Evolutionary conservation across 2,888 invertebrate genomes (phyloP).

Genomic region (Netelia fuscicornis): DNA sequence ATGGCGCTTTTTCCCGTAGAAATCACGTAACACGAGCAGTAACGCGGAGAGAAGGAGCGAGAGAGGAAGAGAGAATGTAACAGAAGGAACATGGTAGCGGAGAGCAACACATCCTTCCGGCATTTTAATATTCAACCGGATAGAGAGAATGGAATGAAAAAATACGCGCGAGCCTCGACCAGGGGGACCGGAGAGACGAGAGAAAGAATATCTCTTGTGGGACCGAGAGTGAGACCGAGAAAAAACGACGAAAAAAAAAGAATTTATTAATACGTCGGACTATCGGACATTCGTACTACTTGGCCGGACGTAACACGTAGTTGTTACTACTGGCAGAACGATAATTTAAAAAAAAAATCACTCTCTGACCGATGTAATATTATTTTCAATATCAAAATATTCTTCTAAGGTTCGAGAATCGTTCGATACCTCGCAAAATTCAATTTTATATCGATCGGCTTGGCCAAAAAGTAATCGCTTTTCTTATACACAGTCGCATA

Average conservation of each 20-base stretch:
- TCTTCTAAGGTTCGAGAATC: no score
- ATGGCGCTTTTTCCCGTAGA: constrained; percentile 58
- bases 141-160: constrained; percentile 29
- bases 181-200: constrained; percentile 15
- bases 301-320: background rate
- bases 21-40: constrained; percentile 61
- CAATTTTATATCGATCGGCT: no score
- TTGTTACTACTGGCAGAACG: no score
- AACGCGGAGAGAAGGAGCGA: constrained; percentile 13
- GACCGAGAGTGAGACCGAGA: background rate
- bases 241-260: background rate
- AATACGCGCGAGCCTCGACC: background rate
- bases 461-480: no score
- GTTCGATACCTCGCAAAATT: no score
- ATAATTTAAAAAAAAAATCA: no score
- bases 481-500: no score
- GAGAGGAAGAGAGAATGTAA: constrained; percentile 9
- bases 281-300: no score
- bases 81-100: constrained; percentile 29
- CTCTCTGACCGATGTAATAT: no score
- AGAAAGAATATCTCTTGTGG: background rate
- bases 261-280: no score
- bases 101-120: constrained; percentile 69
- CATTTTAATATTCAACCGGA: constrained; percentile 70
- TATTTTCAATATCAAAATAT: no score